phyloP scores from a whole-genome alignment of 1,140 invertebrate species.

The Oppia nitens region DNA sequence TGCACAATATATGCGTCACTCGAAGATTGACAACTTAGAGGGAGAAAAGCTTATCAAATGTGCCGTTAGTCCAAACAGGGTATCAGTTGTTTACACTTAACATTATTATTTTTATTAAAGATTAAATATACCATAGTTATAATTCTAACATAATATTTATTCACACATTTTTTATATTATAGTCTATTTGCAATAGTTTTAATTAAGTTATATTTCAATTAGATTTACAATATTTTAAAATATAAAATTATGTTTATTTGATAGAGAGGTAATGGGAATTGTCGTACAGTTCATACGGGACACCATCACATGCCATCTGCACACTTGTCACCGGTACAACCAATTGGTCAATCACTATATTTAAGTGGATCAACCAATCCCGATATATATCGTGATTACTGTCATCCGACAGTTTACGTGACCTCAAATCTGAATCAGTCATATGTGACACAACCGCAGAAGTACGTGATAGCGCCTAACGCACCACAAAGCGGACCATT shows the following conservation, averaged over 20 bases:
- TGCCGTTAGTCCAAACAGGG: slow-evolving; percentile 14
- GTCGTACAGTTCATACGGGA: no score
- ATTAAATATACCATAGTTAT: no score
- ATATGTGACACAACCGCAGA: slow-evolving; percentile 21
- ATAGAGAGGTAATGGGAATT: not conserved
- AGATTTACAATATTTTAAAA: not conserved
- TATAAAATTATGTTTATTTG: not conserved
- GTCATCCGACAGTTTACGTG: slow-evolving; percentile 22
- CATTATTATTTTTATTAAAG: no score
- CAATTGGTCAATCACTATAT: slow-evolving; percentile 5
- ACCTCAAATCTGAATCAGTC: slow-evolving; percentile 19
- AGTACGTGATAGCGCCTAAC: slow-evolving; percentile 19
- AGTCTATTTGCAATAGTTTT: not conserved
- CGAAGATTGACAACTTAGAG: slow-evolving; percentile 18
- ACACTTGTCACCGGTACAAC: slow-evolving; percentile 23
- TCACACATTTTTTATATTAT: not conserved
- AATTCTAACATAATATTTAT: not conserved
- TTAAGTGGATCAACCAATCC: slow-evolving; percentile 4
- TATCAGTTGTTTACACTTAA: slow-evolving; percentile 14
- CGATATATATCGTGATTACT: slow-evolving; percentile 20
- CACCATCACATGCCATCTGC: not conserved
- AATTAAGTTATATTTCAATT: not conserved
- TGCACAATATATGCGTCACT: slow-evolving; percentile 14
- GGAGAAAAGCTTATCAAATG: slow-evolving; percentile 21
- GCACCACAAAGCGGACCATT: slow-evolving; percentile 5